Percentiles rank a stretch among this genome's conserved stretches.
Conservation (phyloP, 2,797 vertebrate species). For the Acipenser oxyrinchus region DNA sequence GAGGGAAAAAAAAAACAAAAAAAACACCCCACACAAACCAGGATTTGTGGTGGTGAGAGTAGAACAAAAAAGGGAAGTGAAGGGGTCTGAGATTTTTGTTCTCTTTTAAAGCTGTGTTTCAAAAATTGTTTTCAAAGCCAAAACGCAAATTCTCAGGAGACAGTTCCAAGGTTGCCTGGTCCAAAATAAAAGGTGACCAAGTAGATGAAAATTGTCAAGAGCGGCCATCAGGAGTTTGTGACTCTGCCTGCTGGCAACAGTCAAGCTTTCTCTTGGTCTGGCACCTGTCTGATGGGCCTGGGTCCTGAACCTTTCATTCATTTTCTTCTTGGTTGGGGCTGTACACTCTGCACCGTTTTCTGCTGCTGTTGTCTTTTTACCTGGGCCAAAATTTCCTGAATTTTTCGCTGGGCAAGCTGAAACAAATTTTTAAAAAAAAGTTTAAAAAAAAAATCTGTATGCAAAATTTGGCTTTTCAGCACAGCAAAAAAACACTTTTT, state of each 20-base stretch:
- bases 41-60: conserved; percentile 59
- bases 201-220: conserved; percentile 62
- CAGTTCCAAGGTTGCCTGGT: conserved; percentile 73
- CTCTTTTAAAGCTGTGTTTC: conserved; percentile 71
- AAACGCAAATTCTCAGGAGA: conserved; percentile 86
- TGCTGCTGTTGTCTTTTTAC: conserved; percentile 94
- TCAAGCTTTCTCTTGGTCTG: conserved; percentile 68
- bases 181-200: conserved; percentile 65
- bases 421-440: conserved; percentile 15
- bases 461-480: not conserved
- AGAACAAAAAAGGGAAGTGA: conserved; percentile 69
- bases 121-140: conserved; percentile 76
- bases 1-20: conserved; percentile 48
- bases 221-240: conserved; percentile 52
- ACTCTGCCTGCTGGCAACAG: conserved; percentile 57
- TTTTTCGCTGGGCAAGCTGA: conserved; percentile 96
- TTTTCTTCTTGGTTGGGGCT: conserved; percentile 81
- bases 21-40: conserved; percentile 43
- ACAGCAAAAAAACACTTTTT: not conserved
- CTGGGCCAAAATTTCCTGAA: conserved; percentile 97
- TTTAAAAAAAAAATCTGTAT: not conserved
- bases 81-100: conserved; percentile 44
- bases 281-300: conserved; percentile 69
- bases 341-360: conserved; percentile 69
- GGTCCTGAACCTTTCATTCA: conserved; percentile 62